Conservation (phyloP, 2,113 vertebrate species). For the Hoplias malabaricus region DNA sequence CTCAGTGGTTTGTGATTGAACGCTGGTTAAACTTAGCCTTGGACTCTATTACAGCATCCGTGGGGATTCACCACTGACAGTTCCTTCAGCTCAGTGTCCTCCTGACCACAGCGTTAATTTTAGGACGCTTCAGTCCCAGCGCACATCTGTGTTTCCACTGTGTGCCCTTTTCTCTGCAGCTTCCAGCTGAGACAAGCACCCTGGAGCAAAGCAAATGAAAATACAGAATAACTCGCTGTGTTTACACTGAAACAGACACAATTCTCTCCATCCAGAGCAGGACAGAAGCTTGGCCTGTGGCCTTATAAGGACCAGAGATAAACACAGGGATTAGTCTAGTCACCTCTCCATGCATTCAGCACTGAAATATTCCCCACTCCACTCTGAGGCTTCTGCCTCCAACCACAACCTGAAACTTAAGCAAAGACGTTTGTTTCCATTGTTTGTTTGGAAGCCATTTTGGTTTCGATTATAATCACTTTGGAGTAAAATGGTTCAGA, state of each 20-base stretch:
- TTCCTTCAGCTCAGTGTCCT: not conserved
- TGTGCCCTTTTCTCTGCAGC: not conserved
- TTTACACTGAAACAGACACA: conserved; percentile 23
- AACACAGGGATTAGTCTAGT: not conserved
- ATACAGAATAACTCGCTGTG: not conserved
- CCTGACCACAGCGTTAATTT: not conserved
- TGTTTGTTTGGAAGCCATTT: not conserved
- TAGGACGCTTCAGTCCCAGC: not conserved
- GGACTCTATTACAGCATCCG: not conserved
- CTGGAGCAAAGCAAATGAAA: not conserved
- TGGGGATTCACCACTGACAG: not conserved
- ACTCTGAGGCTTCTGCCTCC: not conserved
- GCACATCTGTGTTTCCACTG: conserved; percentile 23
- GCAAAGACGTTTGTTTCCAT: not conserved
- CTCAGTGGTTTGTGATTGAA: not conserved
- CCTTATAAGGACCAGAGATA: conserved; percentile 9
- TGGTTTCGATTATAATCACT: not conserved
- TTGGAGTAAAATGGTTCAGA: not conserved
- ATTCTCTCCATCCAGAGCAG: conserved; percentile 24
- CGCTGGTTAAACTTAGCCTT: not conserved
- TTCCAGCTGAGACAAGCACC: not conserved
- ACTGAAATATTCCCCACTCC: not conserved
- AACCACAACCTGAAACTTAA: not conserved
- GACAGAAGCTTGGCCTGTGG: conserved; percentile 18
- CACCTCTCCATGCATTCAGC: not conserved